Conservation (phyloP, 2,888 invertebrate genomes). For the Yponomeuta plumbellus region DNA sequence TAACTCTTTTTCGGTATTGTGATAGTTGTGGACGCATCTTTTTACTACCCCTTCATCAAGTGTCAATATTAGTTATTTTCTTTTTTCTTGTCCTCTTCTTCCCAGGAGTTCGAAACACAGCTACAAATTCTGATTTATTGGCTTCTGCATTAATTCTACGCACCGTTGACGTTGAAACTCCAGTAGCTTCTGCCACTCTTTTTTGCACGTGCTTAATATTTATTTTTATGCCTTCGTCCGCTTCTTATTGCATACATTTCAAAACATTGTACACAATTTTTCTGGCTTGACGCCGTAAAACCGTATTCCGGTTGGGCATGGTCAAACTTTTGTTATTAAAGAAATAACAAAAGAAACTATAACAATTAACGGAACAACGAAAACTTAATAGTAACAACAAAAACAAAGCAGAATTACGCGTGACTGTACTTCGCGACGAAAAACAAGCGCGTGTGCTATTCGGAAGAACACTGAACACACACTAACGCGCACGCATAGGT, state of each 20-base stretch:
- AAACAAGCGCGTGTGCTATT: background rate
- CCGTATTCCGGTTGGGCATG: no score
- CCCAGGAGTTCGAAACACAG: background rate
- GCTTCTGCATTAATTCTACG: conserved; percentile 8
- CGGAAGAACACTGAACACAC: no score
- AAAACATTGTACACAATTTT: no score
- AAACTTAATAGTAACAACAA: conserved; percentile 1
- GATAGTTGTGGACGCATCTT: conserved; percentile 10
- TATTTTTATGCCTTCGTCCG: conserved; percentile 5
- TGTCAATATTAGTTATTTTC: background rate
- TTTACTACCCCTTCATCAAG: background rate
- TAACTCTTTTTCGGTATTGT: conserved; percentile 1
- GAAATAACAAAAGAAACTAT: no score
- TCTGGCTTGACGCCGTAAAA: no score
- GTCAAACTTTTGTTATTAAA: no score
- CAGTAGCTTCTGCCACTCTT: conserved; percentile 16
- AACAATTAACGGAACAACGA: no score
- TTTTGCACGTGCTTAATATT: conserved; percentile 17
- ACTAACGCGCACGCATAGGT: background rate
- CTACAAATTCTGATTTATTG: background rate
- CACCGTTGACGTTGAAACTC: conserved; percentile 16
- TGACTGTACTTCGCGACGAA: conserved; percentile 2
- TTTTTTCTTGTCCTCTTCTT: background rate
- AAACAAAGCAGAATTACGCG: conserved; percentile 2
- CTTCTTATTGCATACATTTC: no score